Evolutionary conservation across 2,113 vertebrate species (phyloP).

Genomic region (Hepsetus odoe): DNA sequence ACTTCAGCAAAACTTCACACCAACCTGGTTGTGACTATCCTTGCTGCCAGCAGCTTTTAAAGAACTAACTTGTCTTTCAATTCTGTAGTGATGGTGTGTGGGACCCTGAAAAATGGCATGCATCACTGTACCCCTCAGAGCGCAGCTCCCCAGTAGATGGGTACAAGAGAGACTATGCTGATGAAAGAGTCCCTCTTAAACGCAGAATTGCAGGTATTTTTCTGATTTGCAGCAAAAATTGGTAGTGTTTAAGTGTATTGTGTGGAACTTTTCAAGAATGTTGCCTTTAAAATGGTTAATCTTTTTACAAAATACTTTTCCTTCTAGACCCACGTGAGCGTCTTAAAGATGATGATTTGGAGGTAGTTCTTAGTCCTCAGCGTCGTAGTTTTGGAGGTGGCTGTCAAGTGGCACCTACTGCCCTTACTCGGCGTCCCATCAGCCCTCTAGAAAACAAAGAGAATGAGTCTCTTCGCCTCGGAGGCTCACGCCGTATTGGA

Average conservation of each 20-base stretch:
- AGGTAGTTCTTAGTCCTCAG: slow-evolving; percentile 94
- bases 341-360: slow-evolving; percentile 95
- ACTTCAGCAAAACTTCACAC: too few species aligned
- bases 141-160: slow-evolving; percentile 87
- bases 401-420: slow-evolving; percentile 82
- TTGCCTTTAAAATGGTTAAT: background rate
- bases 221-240: background rate
- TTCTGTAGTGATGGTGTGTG: slow-evolving; percentile 90
- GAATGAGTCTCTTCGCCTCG: slow-evolving; percentile 84
- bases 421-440: slow-evolving; percentile 81
- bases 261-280: background rate
- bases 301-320: background rate
- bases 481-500: slow-evolving; percentile 88
- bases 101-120: slow-evolving; percentile 99
- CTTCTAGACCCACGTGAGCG: slow-evolving; percentile 90
- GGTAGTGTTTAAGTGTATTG: background rate
- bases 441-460: slow-evolving; percentile 95
- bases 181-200: slow-evolving; percentile 86
- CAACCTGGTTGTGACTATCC: too few species aligned
- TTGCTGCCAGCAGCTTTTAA: background rate
- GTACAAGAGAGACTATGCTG: slow-evolving; percentile 88
- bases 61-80: slow-evolving; percentile 5
- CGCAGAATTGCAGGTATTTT: slow-evolving; percentile 88
- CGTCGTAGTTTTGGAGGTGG: slow-evolving; percentile 96
- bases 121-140: slow-evolving; percentile 93